phyloP scores from a whole-genome alignment of 2,888 invertebrate species.

The Caenorhabditis imperialis region DNA sequence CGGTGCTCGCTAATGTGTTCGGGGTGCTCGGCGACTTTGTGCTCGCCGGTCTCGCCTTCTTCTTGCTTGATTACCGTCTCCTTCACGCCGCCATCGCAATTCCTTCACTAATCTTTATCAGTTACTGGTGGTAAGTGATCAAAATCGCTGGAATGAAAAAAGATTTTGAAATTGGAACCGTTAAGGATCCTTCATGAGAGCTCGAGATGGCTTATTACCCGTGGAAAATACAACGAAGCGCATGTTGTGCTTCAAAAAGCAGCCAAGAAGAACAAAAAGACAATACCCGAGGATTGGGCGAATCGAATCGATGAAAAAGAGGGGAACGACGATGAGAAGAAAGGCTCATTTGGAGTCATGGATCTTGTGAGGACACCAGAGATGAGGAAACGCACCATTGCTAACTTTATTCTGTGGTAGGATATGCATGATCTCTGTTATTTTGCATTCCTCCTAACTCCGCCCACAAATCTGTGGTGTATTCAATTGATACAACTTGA shows the following conservation, averaged over 20 bases:
- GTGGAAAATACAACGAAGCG: constrained; percentile 73
- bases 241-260: constrained; percentile 70
- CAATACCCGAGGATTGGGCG: constrained; percentile 72
- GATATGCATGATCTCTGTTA: neutral
- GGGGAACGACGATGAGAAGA: constrained; percentile 26
- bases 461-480: too few relatives aligned
- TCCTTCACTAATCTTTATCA: constrained; percentile 75
- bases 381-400: constrained; percentile 60
- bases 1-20: constrained; percentile 78
- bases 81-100: constrained; percentile 75
- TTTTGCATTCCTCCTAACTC: too few relatives aligned
- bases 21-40: constrained; percentile 78
- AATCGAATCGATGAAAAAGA: constrained; percentile 37
- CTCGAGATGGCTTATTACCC: constrained; percentile 75
- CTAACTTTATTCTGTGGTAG: constrained; percentile 64
- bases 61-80: constrained; percentile 72
- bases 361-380: constrained; percentile 64
- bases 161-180: neutral
- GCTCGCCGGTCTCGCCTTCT: constrained; percentile 74
- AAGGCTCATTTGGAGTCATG: constrained; percentile 49
- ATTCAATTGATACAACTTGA: too few relatives aligned
- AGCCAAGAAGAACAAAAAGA: constrained; percentile 67
- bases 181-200: constrained; percentile 75
- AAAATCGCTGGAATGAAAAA: too few relatives aligned
- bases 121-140: constrained; percentile 73